Percentiles rank a stretch among this genome's conserved stretches.
Conservation (phyloP, 2,797 vertebrate genomes). For the Acanthornis magna region DNA sequence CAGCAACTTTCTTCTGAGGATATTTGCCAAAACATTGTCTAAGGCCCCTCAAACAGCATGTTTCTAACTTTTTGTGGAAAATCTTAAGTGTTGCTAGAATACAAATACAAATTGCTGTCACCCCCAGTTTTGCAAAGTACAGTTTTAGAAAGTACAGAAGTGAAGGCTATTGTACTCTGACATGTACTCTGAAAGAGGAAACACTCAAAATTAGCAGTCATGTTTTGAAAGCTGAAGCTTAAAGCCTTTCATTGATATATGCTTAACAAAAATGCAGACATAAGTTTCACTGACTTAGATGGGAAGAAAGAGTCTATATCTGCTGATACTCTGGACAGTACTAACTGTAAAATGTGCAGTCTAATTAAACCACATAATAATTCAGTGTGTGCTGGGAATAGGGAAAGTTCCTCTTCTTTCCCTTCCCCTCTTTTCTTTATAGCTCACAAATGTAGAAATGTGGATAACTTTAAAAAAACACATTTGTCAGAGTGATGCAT, state of each 20-base stretch:
- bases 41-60: background rate
- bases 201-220: background rate
- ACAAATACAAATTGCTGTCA: background rate
- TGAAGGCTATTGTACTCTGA: accelerated
- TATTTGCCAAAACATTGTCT: background rate
- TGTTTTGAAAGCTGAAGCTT: background rate
- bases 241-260: background rate
- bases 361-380: background rate
- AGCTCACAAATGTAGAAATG: background rate
- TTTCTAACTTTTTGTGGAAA: background rate
- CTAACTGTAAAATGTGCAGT: background rate
- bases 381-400: background rate
- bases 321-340: background rate
- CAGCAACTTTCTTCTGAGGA: background rate
- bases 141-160: background rate
- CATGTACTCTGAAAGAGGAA: background rate
- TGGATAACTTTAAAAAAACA: background rate
- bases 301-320: background rate
- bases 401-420: background rate
- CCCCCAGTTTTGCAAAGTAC: background rate
- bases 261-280: background rate
- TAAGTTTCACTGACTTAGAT: background rate
- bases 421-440: background rate
- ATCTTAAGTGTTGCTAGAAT: background rate
- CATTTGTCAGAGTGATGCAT: background rate